A percentile compares a stretch with the other conserved stretches of the same genome.
Evolutionary conservation across 2,113 vertebrate genomes (phyloP).

Genomic region (Oreochromis niloticus): DNA sequence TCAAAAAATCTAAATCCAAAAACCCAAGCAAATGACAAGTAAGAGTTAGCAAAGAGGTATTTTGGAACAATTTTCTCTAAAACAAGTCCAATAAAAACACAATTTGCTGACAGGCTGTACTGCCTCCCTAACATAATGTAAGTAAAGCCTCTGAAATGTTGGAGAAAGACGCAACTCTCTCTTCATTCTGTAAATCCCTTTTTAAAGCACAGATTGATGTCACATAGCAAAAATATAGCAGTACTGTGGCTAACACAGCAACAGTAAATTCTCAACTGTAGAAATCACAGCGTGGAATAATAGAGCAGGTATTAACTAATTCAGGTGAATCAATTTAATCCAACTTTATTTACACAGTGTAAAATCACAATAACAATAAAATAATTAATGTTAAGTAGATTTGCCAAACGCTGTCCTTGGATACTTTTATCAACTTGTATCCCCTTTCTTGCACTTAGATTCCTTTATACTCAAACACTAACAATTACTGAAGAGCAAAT

Average conservation of each 20-base stretch:
- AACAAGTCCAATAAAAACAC: neutral
- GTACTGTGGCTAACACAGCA: neutral
- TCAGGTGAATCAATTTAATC: neutral
- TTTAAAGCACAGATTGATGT: neutral
- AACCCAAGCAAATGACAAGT: neutral
- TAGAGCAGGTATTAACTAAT: neutral
- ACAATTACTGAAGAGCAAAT: constrained; percentile 32
- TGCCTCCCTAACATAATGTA: neutral
- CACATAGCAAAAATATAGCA: neutral
- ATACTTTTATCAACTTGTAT: neutral
- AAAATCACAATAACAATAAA: neutral
- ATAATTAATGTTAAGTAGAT: neutral
- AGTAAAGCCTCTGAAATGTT: neutral
- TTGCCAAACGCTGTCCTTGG: neutral
- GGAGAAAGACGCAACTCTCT: neutral
- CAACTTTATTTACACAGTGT: neutral
- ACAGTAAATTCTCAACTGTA: neutral
- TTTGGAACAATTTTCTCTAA: neutral
- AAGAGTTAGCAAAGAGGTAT: neutral
- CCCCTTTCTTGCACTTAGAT: neutral
- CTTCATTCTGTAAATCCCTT: neutral
- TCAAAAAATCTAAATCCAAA: neutral
- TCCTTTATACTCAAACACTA: neutral
- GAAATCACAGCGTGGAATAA: neutral
- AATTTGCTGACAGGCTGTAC: neutral